Evolutionary conservation across 2,113 vertebrate species (phyloP).

Genomic region (Takifugu flavidus): DNA sequence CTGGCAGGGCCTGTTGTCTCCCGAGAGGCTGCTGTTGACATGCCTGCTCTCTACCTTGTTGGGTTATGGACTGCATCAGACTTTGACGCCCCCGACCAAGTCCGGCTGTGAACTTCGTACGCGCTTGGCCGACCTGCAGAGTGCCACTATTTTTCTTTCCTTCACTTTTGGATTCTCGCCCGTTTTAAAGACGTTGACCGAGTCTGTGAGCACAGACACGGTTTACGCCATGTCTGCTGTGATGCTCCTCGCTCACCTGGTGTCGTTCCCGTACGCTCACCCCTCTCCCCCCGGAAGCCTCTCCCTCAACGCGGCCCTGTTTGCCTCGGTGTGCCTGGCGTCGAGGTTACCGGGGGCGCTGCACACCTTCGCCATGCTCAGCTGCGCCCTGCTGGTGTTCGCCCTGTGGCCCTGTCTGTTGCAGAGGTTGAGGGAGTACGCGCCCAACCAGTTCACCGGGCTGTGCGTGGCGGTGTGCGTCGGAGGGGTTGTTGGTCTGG

Average conservation of each 20-base stretch:
- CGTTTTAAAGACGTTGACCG: conserved; percentile 90
- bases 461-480: conserved; percentile 81
- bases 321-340: conserved; percentile 92
- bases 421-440: conserved; percentile 81
- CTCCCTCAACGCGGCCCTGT: conserved; percentile 94
- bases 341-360: conserved; percentile 88
- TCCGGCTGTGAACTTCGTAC: conserved; percentile 70
- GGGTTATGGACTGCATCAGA: conserved; percentile 84
- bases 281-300: conserved; percentile 90
- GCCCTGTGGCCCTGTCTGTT: conserved; percentile 95
- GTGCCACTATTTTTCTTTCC: conserved; percentile 83
- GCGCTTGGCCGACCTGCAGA: conserved; percentile 87
- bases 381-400: conserved; percentile 91
- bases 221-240: conserved; percentile 93
- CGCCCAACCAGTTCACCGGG: conserved; percentile 74
- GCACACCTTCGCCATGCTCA: conserved; percentile 92
- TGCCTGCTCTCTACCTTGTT: conserved; percentile 78
- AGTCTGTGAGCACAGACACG: conserved; percentile 95
- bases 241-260: conserved; percentile 93
- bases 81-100: conserved; percentile 65
- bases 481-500: conserved; percentile 75
- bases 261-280: conserved; percentile 89
- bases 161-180: conserved; percentile 97
- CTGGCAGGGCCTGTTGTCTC: conserved; percentile 71
- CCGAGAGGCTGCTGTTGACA: conserved; percentile 78